Evolutionary conservation across 2,113 vertebrate genomes (phyloP), one percentile per base, ranked within the genome.

Genomic region (cat (Felis catus)): DNA sequence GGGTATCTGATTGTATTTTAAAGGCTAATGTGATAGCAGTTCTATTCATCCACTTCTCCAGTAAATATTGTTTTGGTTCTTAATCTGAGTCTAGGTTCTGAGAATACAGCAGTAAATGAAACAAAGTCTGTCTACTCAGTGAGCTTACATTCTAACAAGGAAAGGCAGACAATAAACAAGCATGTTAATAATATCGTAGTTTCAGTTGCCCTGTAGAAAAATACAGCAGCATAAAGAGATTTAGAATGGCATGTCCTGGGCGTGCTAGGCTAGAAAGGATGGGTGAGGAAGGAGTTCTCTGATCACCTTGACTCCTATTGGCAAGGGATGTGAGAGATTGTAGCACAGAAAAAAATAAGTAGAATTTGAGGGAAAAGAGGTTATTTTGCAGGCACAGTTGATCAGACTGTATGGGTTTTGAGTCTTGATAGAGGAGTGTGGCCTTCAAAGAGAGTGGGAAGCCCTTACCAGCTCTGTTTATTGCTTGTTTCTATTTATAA

Each of bases 401-500:
- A 68, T 95, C 53, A 80, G 31, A n/a, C 53, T 27, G 1, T 51
- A 36, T 39, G 39, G 39, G 39, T 93, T 94, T 92, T 91, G 61
- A 94, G 31, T 83, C 61, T 91, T 80, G 55, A 31, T 95, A 29
- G 70, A 83, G 66, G 81, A 78, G 4, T 74, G 31, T 92, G 51
- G 61, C 65, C 45, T 89, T 88, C 61, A 11, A 0, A 33, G 48
- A n/a, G 10, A 81, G 53, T 66, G 27, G 15, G 36, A 94, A 78
- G 39, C 21, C 71, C 81, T 88, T 91, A 89, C 51, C 29, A 36
- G n/a, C 23, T 93, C 65, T 92, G 68, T 94, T 81, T 91, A 83
- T 78, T 53, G 74, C 41, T 89, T 58, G 10, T 19, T 89, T 74
- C 92, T 96, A n/a, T 95, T 97, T 95, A 86, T 95, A 87, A 78